Conservation (phyloP, 2,113 vertebrate species). For the Salvelinus alpinus region DNA sequence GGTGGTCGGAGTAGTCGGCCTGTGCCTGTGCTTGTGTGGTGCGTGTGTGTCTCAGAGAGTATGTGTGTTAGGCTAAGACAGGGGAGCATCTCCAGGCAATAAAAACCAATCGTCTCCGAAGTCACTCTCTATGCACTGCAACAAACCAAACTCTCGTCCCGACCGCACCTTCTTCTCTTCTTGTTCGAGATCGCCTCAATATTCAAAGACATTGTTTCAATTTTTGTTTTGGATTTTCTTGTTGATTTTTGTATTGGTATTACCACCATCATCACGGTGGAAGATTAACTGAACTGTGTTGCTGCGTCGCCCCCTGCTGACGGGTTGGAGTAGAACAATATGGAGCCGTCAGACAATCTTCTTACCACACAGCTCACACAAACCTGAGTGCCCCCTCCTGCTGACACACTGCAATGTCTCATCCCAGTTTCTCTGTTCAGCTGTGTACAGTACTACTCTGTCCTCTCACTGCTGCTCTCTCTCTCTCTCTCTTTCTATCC, state of each 20-base stretch:
- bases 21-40: constrained; percentile 36
- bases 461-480: constrained; percentile 5
- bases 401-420: constrained; percentile 42
- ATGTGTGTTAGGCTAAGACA: constrained; percentile 43
- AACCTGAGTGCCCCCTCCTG: not conserved
- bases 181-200: constrained; percentile 59
- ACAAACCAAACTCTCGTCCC: constrained; percentile 55
- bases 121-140: constrained; percentile 74
- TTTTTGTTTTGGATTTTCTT: constrained; percentile 53
- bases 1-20: not conserved
- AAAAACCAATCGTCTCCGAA: constrained; percentile 44
- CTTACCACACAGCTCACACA: not conserved
- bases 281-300: constrained; percentile 4
- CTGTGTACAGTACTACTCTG: constrained; percentile 1
- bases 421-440: constrained; percentile 2
- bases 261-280: not conserved
- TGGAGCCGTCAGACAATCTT: not conserved
- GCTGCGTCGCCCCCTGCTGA: constrained; percentile 18
- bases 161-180: constrained; percentile 59
- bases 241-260: constrained; percentile 27
- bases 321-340: not conserved
- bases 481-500: not conserved
- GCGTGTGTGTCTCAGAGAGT: constrained; percentile 16
- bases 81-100: constrained; percentile 56
- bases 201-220: constrained; percentile 45